Evolutionary conservation across 2,888 invertebrate species (phyloP).

Genomic region (Drosophila picticornis): DNA sequence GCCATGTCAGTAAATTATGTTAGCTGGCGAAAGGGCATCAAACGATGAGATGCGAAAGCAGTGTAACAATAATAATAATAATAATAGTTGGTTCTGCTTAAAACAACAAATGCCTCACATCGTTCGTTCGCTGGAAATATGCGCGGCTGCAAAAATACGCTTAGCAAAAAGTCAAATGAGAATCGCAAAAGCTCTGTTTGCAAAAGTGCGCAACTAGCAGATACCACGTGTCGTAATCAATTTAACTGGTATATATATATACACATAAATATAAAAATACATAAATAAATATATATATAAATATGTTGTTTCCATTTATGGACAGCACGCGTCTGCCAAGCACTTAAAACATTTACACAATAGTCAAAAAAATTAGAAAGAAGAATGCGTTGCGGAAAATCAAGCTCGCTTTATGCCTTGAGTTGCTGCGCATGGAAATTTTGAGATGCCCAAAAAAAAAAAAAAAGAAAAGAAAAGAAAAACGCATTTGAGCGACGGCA

Average conservation of each 20-base stretch:
- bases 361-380: not conserved
- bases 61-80: conserved; percentile 39
- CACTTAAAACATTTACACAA: not conserved
- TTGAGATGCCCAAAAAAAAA: conserved; percentile 5
- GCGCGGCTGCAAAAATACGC: conserved; percentile 41
- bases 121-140: conserved; percentile 31
- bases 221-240: not conserved
- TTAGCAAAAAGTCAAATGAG: conserved; percentile 14
- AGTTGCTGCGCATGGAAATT: not conserved
- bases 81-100: conserved; percentile 36
- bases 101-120: conserved; percentile 37
- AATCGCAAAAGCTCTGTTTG: not conserved
- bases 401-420: not conserved
- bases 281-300: not conserved
- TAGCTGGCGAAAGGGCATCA: not conserved
- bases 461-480: conserved; percentile 27
- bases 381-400: not conserved
- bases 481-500: conserved; percentile 21
- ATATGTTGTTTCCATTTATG: not conserved
- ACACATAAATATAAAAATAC: not conserved
- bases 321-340: not conserved
- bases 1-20: not conserved
- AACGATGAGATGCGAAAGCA: conserved; percentile 29
- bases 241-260: not conserved
- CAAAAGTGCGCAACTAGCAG: conserved; percentile 4